Percentiles rank a stretch among this genome's conserved stretches.
Conservation (phyloP, 2,797 vertebrate species). For the Lepidocolaptes lacrymiger region DNA sequence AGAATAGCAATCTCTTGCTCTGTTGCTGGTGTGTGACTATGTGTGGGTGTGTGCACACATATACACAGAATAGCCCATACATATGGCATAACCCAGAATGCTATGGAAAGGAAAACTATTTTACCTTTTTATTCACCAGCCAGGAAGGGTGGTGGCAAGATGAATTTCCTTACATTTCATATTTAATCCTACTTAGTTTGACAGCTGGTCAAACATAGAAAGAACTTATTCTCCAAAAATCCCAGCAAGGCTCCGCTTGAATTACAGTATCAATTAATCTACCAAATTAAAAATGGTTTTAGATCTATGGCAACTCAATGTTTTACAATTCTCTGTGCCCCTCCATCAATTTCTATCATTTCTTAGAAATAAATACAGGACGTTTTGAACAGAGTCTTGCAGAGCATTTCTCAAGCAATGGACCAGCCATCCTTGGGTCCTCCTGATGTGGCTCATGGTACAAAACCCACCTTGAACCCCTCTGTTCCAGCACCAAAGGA, state of each 20-base stretch:
- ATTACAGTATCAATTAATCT: background rate
- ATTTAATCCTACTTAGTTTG: background rate
- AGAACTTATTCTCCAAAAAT: background rate
- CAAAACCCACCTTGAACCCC: background rate
- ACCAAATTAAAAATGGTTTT: background rate
- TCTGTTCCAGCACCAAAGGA: background rate
- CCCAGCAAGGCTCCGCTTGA: background rate
- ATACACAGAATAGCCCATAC: background rate
- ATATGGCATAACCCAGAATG: background rate
- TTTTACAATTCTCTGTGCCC: accelerated
- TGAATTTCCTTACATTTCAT: background rate
- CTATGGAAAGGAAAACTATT: background rate
- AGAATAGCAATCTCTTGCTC: background rate
- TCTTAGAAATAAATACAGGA: background rate
- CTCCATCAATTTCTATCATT: background rate
- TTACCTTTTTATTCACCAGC: background rate
- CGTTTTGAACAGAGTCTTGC: background rate
- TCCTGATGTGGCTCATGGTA: background rate
- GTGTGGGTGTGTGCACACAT: background rate
- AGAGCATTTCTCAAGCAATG: background rate
- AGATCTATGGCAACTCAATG: background rate
- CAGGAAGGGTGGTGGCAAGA: background rate
- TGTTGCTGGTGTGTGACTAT: background rate
- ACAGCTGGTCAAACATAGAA: background rate
- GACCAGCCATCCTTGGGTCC: background rate